Evolutionary conservation across 2,888 invertebrate species (phyloP).

Genomic region (Perdita meconis): DNA sequence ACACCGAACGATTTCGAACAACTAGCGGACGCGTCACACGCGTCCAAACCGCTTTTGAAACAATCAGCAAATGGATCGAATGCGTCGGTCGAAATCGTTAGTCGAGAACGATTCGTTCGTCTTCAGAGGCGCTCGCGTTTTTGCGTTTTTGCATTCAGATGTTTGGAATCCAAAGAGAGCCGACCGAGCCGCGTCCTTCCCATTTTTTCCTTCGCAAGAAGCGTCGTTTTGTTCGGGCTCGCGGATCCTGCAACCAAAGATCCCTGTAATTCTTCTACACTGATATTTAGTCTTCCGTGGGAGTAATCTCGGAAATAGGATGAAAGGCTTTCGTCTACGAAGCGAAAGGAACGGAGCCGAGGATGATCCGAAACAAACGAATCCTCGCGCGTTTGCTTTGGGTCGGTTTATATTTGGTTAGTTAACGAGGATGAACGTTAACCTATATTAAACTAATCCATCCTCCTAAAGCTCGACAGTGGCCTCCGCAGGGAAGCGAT

Average conservation of each 20-base stretch:
- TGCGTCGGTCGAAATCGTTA: slow-evolving; percentile 20
- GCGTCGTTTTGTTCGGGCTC: slow-evolving; percentile 2
- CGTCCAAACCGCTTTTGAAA: slow-evolving; percentile 9
- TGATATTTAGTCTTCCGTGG: slow-evolving; percentile 5
- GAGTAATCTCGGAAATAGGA: slow-evolving; percentile 53
- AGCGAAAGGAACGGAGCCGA: slow-evolving; percentile 25
- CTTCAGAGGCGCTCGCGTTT: slow-evolving; percentile 28
- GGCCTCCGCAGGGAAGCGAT: background rate
- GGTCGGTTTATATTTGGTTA: slow-evolving; percentile 71
- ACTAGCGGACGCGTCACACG: slow-evolving; percentile 16
- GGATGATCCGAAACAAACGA: slow-evolving; percentile 61
- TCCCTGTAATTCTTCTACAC: background rate
- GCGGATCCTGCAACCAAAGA: background rate
- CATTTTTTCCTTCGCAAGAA: slow-evolving; percentile 15
- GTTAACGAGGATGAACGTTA: slow-evolving; percentile 79
- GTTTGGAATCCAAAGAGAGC: slow-evolving; percentile 17
- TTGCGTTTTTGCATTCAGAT: slow-evolving; percentile 28
- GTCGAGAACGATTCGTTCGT: slow-evolving; percentile 30
- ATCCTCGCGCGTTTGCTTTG: slow-evolving; percentile 59
- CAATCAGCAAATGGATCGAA: too few species aligned
- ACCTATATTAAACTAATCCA: slow-evolving; percentile 74
- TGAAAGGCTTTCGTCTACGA: slow-evolving; percentile 22
- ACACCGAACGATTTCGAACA: slow-evolving; percentile 28
- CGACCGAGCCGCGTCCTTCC: slow-evolving; percentile 21
- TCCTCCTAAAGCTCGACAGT: slow-evolving; percentile 12